These are phyloP conservation scores for Morpho achilles DNA, from an alignment of 2,888 invertebrate species.

Conservation along the genomic window DNA sequence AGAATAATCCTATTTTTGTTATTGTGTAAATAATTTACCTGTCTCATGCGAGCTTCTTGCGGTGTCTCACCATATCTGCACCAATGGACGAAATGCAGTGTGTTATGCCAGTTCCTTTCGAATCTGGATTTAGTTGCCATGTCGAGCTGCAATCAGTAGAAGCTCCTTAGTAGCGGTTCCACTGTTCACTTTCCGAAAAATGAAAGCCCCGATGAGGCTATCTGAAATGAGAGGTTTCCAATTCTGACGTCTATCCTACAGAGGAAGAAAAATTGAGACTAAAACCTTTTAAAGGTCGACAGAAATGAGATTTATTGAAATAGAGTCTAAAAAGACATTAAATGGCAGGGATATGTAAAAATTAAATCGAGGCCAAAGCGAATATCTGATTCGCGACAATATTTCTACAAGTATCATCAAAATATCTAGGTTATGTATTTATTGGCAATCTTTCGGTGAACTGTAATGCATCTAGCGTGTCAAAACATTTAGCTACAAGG, in stretches of 20 bases:
- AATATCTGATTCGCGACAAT: conserved; percentile 15
- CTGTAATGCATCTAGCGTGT: conserved; percentile 28
- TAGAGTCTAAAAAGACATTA: not conserved
- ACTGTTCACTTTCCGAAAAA: conserved; percentile 60
- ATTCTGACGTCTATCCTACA: conserved; percentile 62
- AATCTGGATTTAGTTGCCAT: conserved; percentile 79
- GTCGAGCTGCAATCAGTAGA: conserved; percentile 79
- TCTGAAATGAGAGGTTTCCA: conserved; percentile 78
- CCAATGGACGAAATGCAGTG: conserved; percentile 84
- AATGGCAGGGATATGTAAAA: not conserved
- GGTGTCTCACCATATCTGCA: conserved; percentile 85
- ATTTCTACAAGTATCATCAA: conserved; percentile 7
- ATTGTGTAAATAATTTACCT: conserved; percentile 67
- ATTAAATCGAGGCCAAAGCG: conserved; percentile 37
- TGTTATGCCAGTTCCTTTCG: conserved; percentile 83
- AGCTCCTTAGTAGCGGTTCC: conserved; percentile 74
- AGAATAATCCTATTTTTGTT: not conserved
- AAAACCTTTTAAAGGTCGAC: conserved; percentile 31
- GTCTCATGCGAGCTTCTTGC: conserved; percentile 83
- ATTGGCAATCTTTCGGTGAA: conserved; percentile 27
- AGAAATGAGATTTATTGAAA: not conserved
- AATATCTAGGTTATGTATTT: conserved; percentile 23
- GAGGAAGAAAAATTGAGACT: conserved; percentile 24
- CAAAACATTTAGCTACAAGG: conserved; percentile 24
- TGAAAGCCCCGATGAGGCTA: conserved; percentile 70